These are phyloP conservation scores for Chouioia cunea DNA, from an alignment of 2,888 invertebrate genomes.

Conservation along the genomic window DNA sequence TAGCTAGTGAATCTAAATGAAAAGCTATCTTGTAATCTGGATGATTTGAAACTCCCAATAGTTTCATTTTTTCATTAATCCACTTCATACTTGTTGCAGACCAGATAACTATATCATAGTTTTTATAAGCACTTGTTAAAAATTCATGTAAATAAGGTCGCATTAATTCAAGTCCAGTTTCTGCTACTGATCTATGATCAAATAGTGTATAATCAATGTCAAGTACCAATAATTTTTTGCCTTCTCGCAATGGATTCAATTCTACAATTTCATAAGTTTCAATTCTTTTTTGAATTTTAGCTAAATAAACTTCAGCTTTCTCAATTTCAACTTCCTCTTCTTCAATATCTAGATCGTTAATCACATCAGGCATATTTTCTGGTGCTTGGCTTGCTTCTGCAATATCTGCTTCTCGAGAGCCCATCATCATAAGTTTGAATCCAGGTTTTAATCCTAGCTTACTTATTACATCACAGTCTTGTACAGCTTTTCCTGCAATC, in stretches of 20 bases:
- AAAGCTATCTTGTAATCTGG: slow-evolving; percentile 92
- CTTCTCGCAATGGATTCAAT: slow-evolving; percentile 84
- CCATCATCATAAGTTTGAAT: slow-evolving; percentile 97
- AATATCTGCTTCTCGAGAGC: slow-evolving; percentile 92
- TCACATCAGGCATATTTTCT: slow-evolving; percentile 84
- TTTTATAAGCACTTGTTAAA: slow-evolving; percentile 84
- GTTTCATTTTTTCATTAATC: slow-evolving; percentile 97
- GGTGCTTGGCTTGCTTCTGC: slow-evolving; percentile 86
- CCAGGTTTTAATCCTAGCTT: slow-evolving; percentile 86
- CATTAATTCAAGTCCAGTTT: slow-evolving; percentile 91
- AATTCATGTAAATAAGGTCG: slow-evolving; percentile 96
- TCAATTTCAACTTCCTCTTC: slow-evolving; percentile 84
- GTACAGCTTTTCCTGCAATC: slow-evolving; percentile 82
- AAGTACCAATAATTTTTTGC: slow-evolving; percentile 90
- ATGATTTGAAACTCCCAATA: slow-evolving; percentile 87
- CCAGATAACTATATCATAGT: slow-evolving; percentile 98
- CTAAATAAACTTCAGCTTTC: slow-evolving; percentile 78
- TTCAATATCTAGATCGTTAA: slow-evolving; percentile 92
- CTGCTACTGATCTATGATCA: slow-evolving; percentile 94
- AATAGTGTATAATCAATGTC: slow-evolving; percentile 98
- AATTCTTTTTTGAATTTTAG: slow-evolving; percentile 86
- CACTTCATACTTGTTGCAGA: slow-evolving; percentile 98
- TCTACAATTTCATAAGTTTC: slow-evolving; percentile 86
- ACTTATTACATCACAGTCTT: slow-evolving; percentile 82
- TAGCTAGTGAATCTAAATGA: slow-evolving; percentile 90